Evolutionary conservation across 1,140 invertebrate species (phyloP), one percentile per base, ranked within the genome.

Genomic region (Drosophila willistoni): DNA sequence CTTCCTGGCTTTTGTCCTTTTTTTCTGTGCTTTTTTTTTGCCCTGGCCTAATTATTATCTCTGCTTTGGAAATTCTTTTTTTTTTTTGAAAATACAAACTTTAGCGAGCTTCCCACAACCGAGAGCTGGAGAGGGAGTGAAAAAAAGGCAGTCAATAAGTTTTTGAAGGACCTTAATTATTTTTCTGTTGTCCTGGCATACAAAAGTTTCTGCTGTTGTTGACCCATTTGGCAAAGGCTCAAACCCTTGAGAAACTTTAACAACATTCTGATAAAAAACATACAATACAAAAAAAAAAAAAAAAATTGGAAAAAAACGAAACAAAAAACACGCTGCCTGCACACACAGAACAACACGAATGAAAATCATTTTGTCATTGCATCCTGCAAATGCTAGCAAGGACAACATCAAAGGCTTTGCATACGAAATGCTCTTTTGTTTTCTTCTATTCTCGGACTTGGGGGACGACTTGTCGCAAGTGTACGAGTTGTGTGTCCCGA

Each of bases 361-460:
- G 57, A 63, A 47, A 57, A 33, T 36, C 33, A 57, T 57, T 57
- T 57, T 34, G 33, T 36, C 56, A 59, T 59, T 59, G 56, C 56
- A 59, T 59, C n/a, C 33, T 59, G 33, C 14, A 17, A 59, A 17
- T n/a, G 56, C 33, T 19, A 56, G 17, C 79, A 87, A 86, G 84
- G 84, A 83, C 83, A 79, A 77, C 83, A 86, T 86, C 83, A 86
- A 87, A 86, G 84, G 79, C 83, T 86, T 86, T 86, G 83, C 83
- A 86, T 89, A 86, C 69, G 72, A 86, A 86, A 86, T 86, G 79
- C 75, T 79, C 82, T 87, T 75, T 87, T 87, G 82, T 86, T 68
- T 51, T 68, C 63, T 81, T 76, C 74, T 65, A 71, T 59, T 76
- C 44, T 76, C 61, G 74, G 56, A 59, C 56, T 59, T 59, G n/a